Evolutionary conservation across 2,797 vertebrate genomes (phyloP).

Genomic region (Taeniopygia guttata): DNA sequence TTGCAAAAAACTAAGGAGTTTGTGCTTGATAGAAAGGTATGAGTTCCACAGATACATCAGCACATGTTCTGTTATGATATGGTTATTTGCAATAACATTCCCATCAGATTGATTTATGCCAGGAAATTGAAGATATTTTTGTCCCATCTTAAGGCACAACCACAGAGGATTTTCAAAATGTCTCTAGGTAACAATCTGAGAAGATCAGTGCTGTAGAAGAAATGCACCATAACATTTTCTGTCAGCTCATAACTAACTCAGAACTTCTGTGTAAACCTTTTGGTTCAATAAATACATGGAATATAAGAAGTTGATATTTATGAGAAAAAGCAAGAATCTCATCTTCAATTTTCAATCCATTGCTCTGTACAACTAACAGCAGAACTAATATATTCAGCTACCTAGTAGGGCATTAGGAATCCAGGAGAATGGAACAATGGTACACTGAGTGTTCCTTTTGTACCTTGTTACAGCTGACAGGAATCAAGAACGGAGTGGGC

Average conservation of each 20-base stretch:
- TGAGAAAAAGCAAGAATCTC: neutral
- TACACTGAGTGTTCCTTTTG: neutral
- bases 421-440: neutral
- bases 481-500: neutral
- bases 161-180: conserved; percentile 12
- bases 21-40: neutral
- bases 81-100: conserved; percentile 49
- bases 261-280: conserved; percentile 9
- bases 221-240: neutral
- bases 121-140: conserved; percentile 36
- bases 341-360: neutral
- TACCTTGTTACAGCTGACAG: neutral
- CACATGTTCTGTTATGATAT: conserved; percentile 39
- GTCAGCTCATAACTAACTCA: neutral
- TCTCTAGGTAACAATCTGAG: conserved; percentile 52
- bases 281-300: neutral
- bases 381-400: neutral
- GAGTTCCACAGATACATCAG: neutral
- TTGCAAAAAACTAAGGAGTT: neutral
- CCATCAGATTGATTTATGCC: conserved; percentile 58
- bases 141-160: neutral
- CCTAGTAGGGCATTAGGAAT: neutral
- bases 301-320: neutral
- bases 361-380: neutral
- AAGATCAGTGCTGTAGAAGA: neutral